These are phyloP conservation scores for Canis aureus DNA, from an alignment of 2,113 vertebrate genomes.

Conservation along the genomic window DNA sequence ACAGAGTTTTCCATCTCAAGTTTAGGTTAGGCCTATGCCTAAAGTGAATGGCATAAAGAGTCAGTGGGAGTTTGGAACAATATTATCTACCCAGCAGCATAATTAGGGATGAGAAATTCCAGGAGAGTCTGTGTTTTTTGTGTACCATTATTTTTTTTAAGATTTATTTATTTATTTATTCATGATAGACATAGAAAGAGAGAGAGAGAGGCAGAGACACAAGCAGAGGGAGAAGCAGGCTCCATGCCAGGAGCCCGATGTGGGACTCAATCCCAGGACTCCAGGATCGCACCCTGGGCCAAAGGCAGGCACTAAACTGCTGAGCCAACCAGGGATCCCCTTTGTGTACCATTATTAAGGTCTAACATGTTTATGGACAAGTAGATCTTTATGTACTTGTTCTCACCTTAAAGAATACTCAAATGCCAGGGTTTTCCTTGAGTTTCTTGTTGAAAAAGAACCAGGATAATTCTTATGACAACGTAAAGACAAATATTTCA, in stretches of 20 bases:
- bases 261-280: too few relatives aligned
- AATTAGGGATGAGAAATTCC: background rate
- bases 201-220: too few relatives aligned
- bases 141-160: background rate
- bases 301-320: too few relatives aligned
- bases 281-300: too few relatives aligned
- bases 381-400: background rate
- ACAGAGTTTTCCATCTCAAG: background rate
- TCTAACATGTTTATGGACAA: background rate
- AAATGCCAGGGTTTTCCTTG: background rate
- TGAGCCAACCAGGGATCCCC: too few relatives aligned
- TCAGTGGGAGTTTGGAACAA: background rate
- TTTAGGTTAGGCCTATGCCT: background rate
- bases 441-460: conserved; percentile 15
- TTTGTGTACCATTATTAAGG: background rate
- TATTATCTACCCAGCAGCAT: background rate
- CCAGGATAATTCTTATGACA: background rate
- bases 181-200: too few relatives aligned
- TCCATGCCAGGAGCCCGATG: too few relatives aligned
- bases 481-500: background rate
- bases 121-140: background rate
- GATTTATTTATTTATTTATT: too few relatives aligned
- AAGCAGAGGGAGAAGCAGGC: too few relatives aligned
- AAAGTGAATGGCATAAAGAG: background rate
- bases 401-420: background rate